Evolutionary conservation across 37 sponge, comb jelly and placozoan genomes (phyloP).

Genomic region (Axinella damicornis): DNA sequence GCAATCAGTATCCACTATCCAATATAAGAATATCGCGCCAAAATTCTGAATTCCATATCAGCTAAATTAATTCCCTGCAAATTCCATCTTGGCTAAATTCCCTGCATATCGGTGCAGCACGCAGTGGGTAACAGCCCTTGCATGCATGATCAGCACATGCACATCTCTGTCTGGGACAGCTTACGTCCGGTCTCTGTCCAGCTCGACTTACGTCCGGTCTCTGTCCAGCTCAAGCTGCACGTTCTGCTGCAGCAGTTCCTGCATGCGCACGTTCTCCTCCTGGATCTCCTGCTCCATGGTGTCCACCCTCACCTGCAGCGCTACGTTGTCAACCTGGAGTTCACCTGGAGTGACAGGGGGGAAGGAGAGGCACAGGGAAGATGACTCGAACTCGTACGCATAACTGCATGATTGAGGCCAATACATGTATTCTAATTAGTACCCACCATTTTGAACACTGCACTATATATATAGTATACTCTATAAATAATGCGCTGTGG

Average conservation of each 20-base stretch:
- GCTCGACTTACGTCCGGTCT: slow-evolving; percentile 80
- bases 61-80: too few species aligned
- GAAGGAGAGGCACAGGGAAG: background rate
- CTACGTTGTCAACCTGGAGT: slow-evolving; percentile 67
- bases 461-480: background rate
- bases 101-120: too few species aligned
- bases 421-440: too few species aligned
- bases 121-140: too few species aligned
- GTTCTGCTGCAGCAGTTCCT: slow-evolving; percentile 79
- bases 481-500: background rate
- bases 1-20: too few species aligned
- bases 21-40: too few species aligned
- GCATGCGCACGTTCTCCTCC: slow-evolving; percentile 74
- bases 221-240: slow-evolving; percentile 78
- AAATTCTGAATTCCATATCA: too few species aligned
- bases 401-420: too few species aligned
- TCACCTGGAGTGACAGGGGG: slow-evolving; percentile 22
- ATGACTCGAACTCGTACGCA: too few species aligned
- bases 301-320: slow-evolving; percentile 70
- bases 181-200: background rate
- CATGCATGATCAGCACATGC: background rate
- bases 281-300: slow-evolving; percentile 73
- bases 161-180: background rate
- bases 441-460: too few species aligned
- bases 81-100: too few species aligned